phyloP scores from a whole-genome alignment of 1,140 invertebrate species.

The Halesus radiatus region DNA sequence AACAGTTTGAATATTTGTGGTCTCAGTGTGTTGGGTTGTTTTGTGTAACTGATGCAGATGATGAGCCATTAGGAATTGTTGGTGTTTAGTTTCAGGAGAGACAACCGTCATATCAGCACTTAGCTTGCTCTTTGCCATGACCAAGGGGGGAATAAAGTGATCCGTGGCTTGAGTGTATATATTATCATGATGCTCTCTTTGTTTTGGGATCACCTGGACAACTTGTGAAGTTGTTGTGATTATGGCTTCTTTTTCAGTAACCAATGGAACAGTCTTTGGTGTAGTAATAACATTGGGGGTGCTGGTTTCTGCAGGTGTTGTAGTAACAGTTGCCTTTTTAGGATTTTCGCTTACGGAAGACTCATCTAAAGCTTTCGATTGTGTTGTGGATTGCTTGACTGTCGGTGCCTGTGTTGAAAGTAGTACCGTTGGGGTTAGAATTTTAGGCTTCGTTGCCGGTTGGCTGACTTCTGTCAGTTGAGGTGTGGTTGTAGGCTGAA shows the following conservation, averaged over 20 bases:
- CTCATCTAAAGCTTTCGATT: slow-evolving; percentile 33
- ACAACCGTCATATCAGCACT: slow-evolving; percentile 68
- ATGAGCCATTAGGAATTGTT: slow-evolving; percentile 63
- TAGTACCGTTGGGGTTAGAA: not conserved
- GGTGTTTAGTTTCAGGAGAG: slow-evolving; percentile 67
- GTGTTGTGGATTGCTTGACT: slow-evolving; percentile 8
- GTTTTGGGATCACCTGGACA: slow-evolving; percentile 50
- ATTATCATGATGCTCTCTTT: slow-evolving; percentile 62
- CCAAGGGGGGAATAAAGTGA: slow-evolving; percentile 68
- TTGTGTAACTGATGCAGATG: slow-evolving; percentile 42
- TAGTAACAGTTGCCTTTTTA: slow-evolving; percentile 41
- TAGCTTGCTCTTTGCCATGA: slow-evolving; percentile 69
- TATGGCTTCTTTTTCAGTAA: slow-evolving; percentile 28
- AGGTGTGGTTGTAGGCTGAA: not conserved
- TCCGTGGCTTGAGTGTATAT: slow-evolving; percentile 69
- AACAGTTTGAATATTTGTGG: slow-evolving; percentile 8
- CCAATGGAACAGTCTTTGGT: not conserved
- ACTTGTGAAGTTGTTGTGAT: slow-evolving; percentile 42
- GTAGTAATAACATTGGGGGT: slow-evolving; percentile 2
- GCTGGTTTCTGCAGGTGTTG: slow-evolving; percentile 15
- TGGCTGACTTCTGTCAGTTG: not conserved
- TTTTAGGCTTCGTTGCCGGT: not conserved
- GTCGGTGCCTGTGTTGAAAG: not conserved
- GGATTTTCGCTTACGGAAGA: slow-evolving; percentile 48
- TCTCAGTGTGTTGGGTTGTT: slow-evolving; percentile 9